phyloP scores from a whole-genome alignment of 37 sponge, comb jelly and placozoan genomes.

The Dysidea cf. avara region DNA sequence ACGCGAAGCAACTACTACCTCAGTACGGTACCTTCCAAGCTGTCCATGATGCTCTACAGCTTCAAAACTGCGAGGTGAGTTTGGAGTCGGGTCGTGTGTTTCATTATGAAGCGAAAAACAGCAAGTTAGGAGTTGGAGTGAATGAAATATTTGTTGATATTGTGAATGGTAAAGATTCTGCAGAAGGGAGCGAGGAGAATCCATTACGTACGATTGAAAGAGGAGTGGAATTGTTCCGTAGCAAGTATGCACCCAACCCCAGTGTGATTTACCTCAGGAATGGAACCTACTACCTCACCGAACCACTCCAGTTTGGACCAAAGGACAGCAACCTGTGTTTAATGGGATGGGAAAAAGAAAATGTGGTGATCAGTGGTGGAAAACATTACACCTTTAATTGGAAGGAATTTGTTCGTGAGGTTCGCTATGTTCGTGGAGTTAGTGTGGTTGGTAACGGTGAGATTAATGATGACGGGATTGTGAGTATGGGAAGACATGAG shows the following conservation, averaged over 20 bases:
- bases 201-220: not conserved
- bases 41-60: constrained; percentile 18
- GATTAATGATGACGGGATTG: not conserved
- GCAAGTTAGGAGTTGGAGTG: not conserved
- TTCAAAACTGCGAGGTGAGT: constrained; percentile 1
- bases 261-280: constrained; percentile 29
- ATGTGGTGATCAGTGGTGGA: constrained; percentile 53
- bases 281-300: constrained; percentile 49
- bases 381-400: constrained; percentile 34
- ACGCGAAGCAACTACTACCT: constrained; percentile 8
- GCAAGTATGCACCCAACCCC: too few relatives aligned
- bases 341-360: constrained; percentile 14
- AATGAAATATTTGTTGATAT: too few relatives aligned
- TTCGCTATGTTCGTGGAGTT: not conserved
- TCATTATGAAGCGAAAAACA: not conserved
- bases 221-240: constrained; percentile 3
- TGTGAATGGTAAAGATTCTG: too few relatives aligned
- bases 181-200: too few relatives aligned
- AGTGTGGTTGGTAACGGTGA: constrained; percentile 7
- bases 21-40: not conserved
- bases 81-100: not conserved
- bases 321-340: constrained; percentile 49
- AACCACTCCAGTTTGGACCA: constrained; percentile 35
- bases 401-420: constrained; percentile 14
- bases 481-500: not conserved